A percentile compares a stretch with the other conserved stretches of the same genome.
Conservation (phyloP, 2,113 vertebrate species). For the Peromyscus californicus region DNA sequence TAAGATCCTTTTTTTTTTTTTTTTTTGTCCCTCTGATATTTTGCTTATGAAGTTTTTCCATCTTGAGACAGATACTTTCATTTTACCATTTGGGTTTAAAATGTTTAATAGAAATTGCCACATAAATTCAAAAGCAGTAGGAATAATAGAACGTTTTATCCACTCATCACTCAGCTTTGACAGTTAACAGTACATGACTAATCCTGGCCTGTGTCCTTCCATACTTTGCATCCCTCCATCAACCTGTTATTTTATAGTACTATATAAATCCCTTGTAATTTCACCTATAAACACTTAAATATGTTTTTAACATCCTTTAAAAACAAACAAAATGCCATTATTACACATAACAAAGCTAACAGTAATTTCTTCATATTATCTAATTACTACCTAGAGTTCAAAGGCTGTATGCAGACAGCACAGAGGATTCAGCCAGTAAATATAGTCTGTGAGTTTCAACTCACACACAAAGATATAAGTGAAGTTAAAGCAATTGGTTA, state of each 20-base stretch:
- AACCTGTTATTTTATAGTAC: slow-evolving; percentile 50
- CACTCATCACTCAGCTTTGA: background rate
- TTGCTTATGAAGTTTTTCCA: slow-evolving; percentile 41
- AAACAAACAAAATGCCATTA: slow-evolving; percentile 29
- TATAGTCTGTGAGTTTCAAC: background rate
- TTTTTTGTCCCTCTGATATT: background rate
- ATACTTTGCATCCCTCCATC: background rate
- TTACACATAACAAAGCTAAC: slow-evolving; percentile 19
- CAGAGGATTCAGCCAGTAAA: background rate
- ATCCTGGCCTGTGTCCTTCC: background rate
- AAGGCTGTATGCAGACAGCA: background rate
- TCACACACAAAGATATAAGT: background rate
- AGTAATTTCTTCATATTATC: slow-evolving; percentile 29
- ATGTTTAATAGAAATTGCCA: slow-evolving; percentile 34
- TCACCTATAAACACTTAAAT: slow-evolving; percentile 39
- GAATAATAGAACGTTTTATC: background rate
- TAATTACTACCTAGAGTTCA: slow-evolving; percentile 46
- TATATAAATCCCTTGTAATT: slow-evolving; percentile 31
- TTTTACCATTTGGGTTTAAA: slow-evolving; percentile 50
- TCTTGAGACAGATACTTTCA: background rate
- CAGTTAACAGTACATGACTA: background rate
- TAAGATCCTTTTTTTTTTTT: background rate
- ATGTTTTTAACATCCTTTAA: slow-evolving; percentile 20
- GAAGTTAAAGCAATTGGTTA: background rate
- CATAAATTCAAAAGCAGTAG: background rate